Base-by-base conservation (phyloP, 2,113 vertebrate genomes). In the Phylloscopus trochiloides region DNA sequence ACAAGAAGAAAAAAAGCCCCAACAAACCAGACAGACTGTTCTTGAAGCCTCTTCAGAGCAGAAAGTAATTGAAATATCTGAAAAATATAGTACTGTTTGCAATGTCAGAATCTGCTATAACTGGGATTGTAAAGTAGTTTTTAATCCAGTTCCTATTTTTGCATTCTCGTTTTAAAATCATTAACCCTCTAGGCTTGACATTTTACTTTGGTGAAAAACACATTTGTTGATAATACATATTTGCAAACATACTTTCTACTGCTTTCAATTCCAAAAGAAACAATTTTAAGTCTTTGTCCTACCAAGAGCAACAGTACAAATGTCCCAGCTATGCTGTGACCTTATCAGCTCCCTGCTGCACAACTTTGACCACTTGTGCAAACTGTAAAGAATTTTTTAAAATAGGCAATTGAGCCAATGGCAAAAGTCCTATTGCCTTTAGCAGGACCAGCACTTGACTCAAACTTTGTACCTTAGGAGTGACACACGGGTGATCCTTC, bases 401-500 rank as follows among this genome's bases (percentile, higher is more conserved):
- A 74, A 57, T 0, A 28, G 17, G 6, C 24, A 17, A 57, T 63
- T 59, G 18, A 81, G 17, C 28, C 77, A 61, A 40, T 54, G 55
- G 48, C 50, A 52, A n/a, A 62, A 74, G 14, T 54, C 20, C 26
- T 29, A 26, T 2, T 75, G 55, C 24, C 26, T 81, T 77, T 51
- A 59, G 24, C 38, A 74, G 65, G 29, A 57, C 7, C 17, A 86
- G 51, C 72, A 50, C 9, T 51, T 54, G 47, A 42, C 26, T 61
- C 9, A 40, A 5, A 65, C 19, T 54, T 62, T 22, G 36, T 86
- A 70, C 7, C 26, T 89, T 50, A 42, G 45, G 31, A 45, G 8
- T 16, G 36, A 75, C 17, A 38, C 0, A 0, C 0, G 1, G 26
- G 6, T 26, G 40, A 65, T 61, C 34, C 19, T 59, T 77, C 1